phyloP scores from a whole-genome alignment of 64 coral and sea anemone genomes.

The Dendronephthya gigantea region DNA sequence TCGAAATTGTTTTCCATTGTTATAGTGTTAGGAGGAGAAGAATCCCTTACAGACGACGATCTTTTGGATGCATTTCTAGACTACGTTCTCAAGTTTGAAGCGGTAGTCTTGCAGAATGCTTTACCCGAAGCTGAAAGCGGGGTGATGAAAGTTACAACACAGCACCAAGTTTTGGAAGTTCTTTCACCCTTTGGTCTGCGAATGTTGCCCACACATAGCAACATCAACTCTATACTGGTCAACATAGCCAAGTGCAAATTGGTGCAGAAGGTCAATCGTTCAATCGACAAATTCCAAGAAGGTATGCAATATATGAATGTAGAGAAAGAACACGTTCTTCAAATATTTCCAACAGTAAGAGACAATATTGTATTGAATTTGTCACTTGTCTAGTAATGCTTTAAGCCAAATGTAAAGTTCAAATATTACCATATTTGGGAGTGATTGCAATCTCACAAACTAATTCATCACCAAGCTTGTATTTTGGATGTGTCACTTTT shows the following conservation, averaged over 20 bases:
- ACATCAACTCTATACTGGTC: constrained; percentile 24
- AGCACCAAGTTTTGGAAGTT: constrained; percentile 17
- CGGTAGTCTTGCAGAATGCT: constrained; percentile 2
- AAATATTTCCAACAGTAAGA: no score
- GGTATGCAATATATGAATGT: neutral
- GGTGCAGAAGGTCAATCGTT: neutral
- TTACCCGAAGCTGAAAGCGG: constrained; percentile 18
- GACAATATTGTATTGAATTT: no score
- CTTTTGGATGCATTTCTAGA: constrained; percentile 20
- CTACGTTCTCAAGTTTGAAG: constrained; percentile 24
- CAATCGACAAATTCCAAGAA: neutral
- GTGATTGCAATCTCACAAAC: no score
- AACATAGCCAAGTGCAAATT: constrained; percentile 1
- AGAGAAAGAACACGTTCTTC: constrained; percentile 12
- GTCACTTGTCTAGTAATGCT: no score
- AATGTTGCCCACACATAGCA: constrained; percentile 21
- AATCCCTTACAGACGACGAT: constrained; percentile 26
- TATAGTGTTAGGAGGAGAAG: neutral
- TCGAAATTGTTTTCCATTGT: constrained; percentile 23
- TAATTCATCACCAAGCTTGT: no score
- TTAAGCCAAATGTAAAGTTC: no score
- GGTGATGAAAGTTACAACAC: neutral
- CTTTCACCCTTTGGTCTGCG: constrained; percentile 27
- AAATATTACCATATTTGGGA: no score
- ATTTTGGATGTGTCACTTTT: no score